Evolutionary conservation across 2,797 vertebrate genomes (phyloP), one percentile per base, ranked within the genome.

Genomic region (Sebastes goodei): DNA sequence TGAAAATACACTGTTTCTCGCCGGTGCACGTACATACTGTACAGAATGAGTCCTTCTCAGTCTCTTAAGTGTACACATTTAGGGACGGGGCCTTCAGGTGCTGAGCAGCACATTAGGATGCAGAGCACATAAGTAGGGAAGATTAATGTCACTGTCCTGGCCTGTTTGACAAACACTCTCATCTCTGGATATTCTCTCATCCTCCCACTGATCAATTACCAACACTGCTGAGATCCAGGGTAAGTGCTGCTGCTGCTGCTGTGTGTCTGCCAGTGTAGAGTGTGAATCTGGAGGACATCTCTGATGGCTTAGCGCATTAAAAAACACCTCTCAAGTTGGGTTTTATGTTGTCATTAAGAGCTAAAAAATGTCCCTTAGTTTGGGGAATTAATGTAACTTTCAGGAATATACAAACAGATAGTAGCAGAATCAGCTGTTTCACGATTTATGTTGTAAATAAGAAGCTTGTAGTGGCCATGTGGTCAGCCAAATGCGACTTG

Each of bases 131-230:
- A 76, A 80, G 62, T 30, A 62, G 78, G 55, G 79, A 84, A 92
- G 89, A 93, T 93, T 86, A 93, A 93, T 94, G 81, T 83, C 82
- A 84, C 83, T 89, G 89, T 93, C 82, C 84, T 86, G 84, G 77
- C 86, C 87, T 74, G 84, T 88, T 88, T 86, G 87, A 94, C 90
- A 92, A 89, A 92, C 80, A 84, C 71, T 85, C 83, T 78, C 60
- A 78, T 93, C 89, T 90, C 76, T 88, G 71, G 68, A 90, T 88
- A 86, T 91, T 89, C 82, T 77, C 79, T 78, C 68, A 78, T 90
- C 83, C 88, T 86, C 87, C 71, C 38, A 73, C 86, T 88, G 85
- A 93, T 93, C 84, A 84, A 89, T 93, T 87, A 86, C 74, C 74
- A 83, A 53, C 78, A 66, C 76, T 15, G 25, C 78, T 73, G 62